Percentiles rank a stretch among this genome's conserved stretches.
Evolutionary conservation across 2,888 invertebrate species (phyloP).

Genomic region (Cosmorhoe ocellata): DNA sequence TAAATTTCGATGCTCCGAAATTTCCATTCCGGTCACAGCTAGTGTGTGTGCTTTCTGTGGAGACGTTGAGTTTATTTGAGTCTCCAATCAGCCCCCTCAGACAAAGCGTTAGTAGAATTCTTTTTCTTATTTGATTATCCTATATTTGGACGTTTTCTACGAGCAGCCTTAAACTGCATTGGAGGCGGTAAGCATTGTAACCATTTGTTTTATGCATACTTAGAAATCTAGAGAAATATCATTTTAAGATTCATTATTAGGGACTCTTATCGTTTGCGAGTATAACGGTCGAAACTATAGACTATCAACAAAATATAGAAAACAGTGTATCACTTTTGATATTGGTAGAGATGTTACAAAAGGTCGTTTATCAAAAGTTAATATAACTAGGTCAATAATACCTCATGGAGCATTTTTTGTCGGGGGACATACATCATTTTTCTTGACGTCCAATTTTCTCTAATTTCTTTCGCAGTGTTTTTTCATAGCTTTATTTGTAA

Average conservation of each 20-base stretch:
- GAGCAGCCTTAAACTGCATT: too few species aligned
- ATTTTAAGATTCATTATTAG: too few species aligned
- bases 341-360: constrained; percentile 24
- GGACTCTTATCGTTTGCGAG: too few species aligned
- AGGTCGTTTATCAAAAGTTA: constrained; percentile 59
- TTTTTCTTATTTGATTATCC: constrained; percentile 34
- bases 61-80: constrained; percentile 66
- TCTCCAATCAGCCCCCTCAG: constrained; percentile 66
- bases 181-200: too few species aligned
- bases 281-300: too few species aligned
- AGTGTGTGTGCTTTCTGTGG: constrained; percentile 40
- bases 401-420: constrained; percentile 52
- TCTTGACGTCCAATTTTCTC: constrained; percentile 66
- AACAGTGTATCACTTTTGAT: too few species aligned
- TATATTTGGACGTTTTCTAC: constrained; percentile 18
- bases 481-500: constrained; percentile 27
- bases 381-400: constrained; percentile 57
- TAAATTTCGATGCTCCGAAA: constrained; percentile 8
- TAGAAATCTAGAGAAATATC: too few species aligned
- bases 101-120: constrained; percentile 60
- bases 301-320: too few species aligned
- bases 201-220: too few species aligned
- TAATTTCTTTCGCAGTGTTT: constrained; percentile 48
- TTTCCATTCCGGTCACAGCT: constrained; percentile 48
- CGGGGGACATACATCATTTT: constrained; percentile 68